Evolutionary conservation across 2,797 vertebrate species (phyloP), one percentile per base, ranked within the genome.

Genomic region (Chrysocyon brachyurus): DNA sequence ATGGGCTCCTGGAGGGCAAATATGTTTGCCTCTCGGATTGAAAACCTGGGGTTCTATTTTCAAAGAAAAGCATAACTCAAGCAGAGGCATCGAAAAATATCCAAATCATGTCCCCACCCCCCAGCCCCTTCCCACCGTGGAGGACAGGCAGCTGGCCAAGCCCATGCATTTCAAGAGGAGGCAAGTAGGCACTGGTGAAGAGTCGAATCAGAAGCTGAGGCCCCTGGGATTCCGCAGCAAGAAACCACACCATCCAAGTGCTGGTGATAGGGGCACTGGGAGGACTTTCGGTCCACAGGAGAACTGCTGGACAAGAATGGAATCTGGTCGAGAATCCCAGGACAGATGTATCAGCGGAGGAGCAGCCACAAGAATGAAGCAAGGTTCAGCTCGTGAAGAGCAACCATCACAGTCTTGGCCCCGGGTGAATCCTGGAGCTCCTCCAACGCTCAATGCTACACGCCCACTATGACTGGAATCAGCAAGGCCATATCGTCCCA

Each of bases 41-140:
- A n/a, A 97, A 83, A 78, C 81, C 61, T 57, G 33, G 56, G 61
- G 85, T 59, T 92, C 82, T 77, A 3, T 94, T 92, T 95, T 94
- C 77, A 91, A 83, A 96, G 82, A 28, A 91, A 86, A 94, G 66
- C 3, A 12, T 12, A 66, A 12, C 17, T 89, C n/a, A 33, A 31
- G 49, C 73, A 87, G 75, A 96, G 46, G 59, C 33, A 17, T n/a
- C 79, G 24, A 36, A 28, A 78, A 72, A 36, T 24, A 26, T 24
- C 73, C 66, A 24, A 4, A 24, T 63, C 17, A 2, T 31, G 7
- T 7, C n/a, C 10, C 46, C 56, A 66, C 10, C n/a, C 10, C 46
- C 56, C 72, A 68, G 26, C 40, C 91, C 75, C 77, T 49, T 72
- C 28, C 12, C 6, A 64, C 19, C 26, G 16, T 6, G 0, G 11